phyloP scores from a whole-genome alignment of 2,888 invertebrate species.

The Eugnorisma glareosa region DNA sequence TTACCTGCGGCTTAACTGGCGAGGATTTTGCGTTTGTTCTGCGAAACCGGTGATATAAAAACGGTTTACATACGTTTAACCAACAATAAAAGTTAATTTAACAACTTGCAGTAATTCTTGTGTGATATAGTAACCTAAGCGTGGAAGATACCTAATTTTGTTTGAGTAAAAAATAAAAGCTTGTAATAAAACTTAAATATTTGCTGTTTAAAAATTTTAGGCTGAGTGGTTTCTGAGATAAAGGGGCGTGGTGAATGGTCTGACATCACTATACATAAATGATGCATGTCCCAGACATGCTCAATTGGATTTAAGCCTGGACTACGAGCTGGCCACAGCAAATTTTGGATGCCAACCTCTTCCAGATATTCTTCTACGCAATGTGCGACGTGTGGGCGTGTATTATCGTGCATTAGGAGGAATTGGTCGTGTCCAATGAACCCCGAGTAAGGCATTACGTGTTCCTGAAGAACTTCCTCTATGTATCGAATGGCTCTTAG shows the following conservation, averaged over 20 bases:
- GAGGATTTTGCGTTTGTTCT: constrained; percentile 46
- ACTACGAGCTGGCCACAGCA: no score
- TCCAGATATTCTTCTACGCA: no score
- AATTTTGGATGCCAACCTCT: no score
- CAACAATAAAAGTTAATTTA: not conserved
- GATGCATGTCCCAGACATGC: no score
- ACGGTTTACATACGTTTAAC: not conserved
- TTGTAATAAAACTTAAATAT: not conserved
- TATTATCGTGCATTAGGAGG: no score
- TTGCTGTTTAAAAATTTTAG: not conserved
- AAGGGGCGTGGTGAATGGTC: not conserved
- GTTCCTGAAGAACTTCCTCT: no score
- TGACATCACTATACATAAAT: no score
- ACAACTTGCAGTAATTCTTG: not conserved
- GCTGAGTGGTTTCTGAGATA: not conserved
- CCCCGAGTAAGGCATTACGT: no score
- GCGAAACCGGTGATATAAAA: constrained; percentile 29
- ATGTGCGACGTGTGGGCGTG: no score
- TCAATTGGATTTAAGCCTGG: no score
- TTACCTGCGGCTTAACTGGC: constrained; percentile 48
- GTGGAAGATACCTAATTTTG: not conserved
- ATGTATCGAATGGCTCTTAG: no score
- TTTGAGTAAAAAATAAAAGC: not conserved
- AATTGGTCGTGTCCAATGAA: no score
- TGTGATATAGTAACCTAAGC: not conserved